A percentile compares a stretch with the other conserved stretches of the same genome.
Conservation (phyloP, 1,140 invertebrate species). For the Aplysia californica region DNA sequence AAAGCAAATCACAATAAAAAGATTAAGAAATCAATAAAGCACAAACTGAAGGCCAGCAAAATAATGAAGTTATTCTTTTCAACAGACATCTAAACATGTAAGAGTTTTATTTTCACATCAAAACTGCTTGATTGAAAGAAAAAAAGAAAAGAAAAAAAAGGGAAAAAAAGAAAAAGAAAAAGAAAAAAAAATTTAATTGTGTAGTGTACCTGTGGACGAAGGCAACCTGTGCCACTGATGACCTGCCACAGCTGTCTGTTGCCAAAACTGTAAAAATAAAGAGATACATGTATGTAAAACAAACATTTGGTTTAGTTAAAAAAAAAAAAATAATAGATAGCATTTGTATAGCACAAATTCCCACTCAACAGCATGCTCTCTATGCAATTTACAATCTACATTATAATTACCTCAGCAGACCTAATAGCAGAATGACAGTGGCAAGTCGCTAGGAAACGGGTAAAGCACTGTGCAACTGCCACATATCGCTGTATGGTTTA, state of each 20-base stretch:
- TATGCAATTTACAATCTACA: too few relatives aligned
- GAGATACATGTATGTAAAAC: slow-evolving; percentile 16
- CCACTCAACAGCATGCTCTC: background rate
- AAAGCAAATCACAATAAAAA: background rate
- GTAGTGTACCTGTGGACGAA: slow-evolving; percentile 54
- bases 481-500: too few relatives aligned
- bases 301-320: background rate
- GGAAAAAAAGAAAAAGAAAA: background rate
- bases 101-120: too few relatives aligned
- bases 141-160: background rate
- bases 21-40: background rate
- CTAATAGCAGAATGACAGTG: too few relatives aligned
- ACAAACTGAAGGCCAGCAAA: background rate
- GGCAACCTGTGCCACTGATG: slow-evolving; percentile 57
- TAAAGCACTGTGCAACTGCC: too few relatives aligned
- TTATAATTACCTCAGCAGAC: too few relatives aligned
- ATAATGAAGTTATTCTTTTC: background rate
- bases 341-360: background rate
- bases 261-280: slow-evolving; percentile 45
- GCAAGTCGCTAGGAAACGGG: too few relatives aligned
- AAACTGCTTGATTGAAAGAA: background rate
- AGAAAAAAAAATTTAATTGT: background rate
- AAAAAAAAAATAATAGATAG: background rate
- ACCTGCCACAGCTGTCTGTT: slow-evolving; percentile 61
- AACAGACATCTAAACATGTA: background rate